Base-by-base conservation (phyloP, 92 coral and sea anemone genomes). In the Montipora capitata region DNA sequence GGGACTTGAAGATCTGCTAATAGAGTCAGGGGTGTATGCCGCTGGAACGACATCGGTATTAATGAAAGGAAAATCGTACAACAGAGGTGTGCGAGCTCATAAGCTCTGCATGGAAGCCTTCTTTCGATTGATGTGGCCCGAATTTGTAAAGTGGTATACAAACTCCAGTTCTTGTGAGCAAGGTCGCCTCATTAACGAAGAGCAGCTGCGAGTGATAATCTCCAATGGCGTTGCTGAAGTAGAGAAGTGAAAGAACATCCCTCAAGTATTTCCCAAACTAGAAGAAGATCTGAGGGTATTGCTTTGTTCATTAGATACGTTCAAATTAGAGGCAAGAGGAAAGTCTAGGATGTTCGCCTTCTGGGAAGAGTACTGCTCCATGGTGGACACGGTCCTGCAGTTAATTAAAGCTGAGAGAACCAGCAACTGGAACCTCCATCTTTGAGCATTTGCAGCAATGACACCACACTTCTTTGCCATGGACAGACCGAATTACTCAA, bases 51-150 rank as follows among this genome's bases (percentile, higher is more conserved):
- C 65, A 59, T 12, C 27, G 14, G n/a, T n/a, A 59, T 59, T 59
- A 59, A 59, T 59, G 65, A 59, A 59, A 59, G 65, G 65, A 48
- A 48, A 12, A 59, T 59, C 65, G 17, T 5, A 59, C 65, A 59
- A 59, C 65, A 59, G 74, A 42, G 74, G 49, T 12, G 41, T 69
- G 74, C 52, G 52, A 48, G 52, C 52, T 48, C 52, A 48, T 48
- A 3, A 48, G 52, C 6, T 48, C 3, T 65, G 27, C 2, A 2
- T 17, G 27, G 27, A 65, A 38, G 20, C 27, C 70, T 64, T 35
- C 40, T 45, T 45, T 45, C 51, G 51, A 45, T 7, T 45, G 7
- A 45, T 45, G 7, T 45, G 51, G 51, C 51, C 51, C 51, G 51
- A 45, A 45, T 45, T 45, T 45, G 51, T 45, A 45, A 45, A 45